These are phyloP conservation scores for Eutolmus rufibarbis DNA, from an alignment of 2,888 invertebrate species.

Conservation along the genomic window DNA sequence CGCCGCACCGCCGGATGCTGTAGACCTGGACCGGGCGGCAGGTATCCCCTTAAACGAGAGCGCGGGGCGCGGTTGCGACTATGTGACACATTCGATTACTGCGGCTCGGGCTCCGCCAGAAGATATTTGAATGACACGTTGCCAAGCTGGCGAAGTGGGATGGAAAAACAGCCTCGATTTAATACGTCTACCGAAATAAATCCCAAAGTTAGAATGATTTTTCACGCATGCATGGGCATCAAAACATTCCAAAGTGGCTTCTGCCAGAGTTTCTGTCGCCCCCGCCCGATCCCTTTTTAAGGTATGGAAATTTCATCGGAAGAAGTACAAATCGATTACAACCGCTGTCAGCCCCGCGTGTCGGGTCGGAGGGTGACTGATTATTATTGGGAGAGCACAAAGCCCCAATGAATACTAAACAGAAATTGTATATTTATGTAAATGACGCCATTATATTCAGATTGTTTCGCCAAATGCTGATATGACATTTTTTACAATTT, in stretches of 20 bases:
- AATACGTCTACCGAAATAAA: constrained; percentile 25
- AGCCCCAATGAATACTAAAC: constrained; percentile 49
- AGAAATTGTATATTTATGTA: constrained; percentile 49
- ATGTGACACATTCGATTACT: constrained; percentile 9
- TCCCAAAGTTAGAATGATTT: not conserved
- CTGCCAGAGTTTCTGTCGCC: not conserved
- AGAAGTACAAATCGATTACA: constrained; percentile 41
- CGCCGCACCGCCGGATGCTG: not conserved
- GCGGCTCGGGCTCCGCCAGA: not conserved
- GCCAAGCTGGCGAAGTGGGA: not conserved
- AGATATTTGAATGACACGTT: not conserved
- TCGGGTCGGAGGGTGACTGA: constrained; percentile 42
- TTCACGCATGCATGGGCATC: constrained; percentile 27
- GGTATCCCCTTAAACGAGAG: not conserved
- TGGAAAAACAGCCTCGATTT: constrained; percentile 20
- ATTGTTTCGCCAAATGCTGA: constrained; percentile 49
- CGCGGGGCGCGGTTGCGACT: not conserved
- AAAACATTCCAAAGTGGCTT: not conserved
- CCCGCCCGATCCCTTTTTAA: not conserved
- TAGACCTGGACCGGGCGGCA: not conserved
- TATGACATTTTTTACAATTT: constrained; percentile 49
- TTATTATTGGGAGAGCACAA: constrained; percentile 48
- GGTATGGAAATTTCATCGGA: constrained; percentile 34
- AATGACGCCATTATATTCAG: constrained; percentile 48
- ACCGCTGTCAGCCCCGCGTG: constrained; percentile 8